Percentiles rank a stretch among this genome's conserved stretches.
phyloP scores from a whole-genome alignment of 2,888 invertebrate genomes.

The Agrochola lota region DNA sequence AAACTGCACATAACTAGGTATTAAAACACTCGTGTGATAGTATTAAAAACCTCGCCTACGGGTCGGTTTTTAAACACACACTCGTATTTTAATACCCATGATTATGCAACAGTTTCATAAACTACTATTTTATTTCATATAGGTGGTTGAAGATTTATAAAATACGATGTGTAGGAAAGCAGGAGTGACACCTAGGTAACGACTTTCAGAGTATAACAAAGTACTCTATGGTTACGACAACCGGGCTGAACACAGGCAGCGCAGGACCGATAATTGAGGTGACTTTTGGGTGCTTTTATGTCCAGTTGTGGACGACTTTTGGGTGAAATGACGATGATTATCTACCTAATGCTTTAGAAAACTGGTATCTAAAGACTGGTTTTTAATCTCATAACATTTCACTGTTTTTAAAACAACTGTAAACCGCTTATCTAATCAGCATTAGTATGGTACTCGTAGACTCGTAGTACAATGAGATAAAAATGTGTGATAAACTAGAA shows the following conservation, averaged over 20 bases:
- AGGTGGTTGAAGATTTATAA: no score
- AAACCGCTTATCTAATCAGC: conserved; percentile 49
- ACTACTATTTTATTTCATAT: no score
- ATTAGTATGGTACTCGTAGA: conserved; percentile 22
- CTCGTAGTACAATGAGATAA: conserved; percentile 30
- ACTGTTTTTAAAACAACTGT: conserved; percentile 23
- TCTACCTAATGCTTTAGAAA: no score
- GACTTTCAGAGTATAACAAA: not conserved
- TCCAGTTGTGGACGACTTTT: no score
- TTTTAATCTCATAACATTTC: conserved; percentile 11
- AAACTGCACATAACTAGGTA: no score
- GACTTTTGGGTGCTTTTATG: not conserved
- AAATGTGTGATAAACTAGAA: conserved; percentile 7
- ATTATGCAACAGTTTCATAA: no score
- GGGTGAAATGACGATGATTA: not conserved
- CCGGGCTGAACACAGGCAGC: not conserved
- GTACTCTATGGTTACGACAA: not conserved
- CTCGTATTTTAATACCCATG: no score
- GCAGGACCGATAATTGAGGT: not conserved
- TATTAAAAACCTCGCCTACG: no score
- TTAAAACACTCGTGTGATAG: no score
- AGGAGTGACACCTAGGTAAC: not conserved
- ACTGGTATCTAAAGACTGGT: not conserved
- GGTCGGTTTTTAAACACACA: no score
- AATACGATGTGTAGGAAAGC: not conserved